Base-by-base conservation (phyloP, 2,888 invertebrate species). In the Oscheius myriophilus region DNA sequence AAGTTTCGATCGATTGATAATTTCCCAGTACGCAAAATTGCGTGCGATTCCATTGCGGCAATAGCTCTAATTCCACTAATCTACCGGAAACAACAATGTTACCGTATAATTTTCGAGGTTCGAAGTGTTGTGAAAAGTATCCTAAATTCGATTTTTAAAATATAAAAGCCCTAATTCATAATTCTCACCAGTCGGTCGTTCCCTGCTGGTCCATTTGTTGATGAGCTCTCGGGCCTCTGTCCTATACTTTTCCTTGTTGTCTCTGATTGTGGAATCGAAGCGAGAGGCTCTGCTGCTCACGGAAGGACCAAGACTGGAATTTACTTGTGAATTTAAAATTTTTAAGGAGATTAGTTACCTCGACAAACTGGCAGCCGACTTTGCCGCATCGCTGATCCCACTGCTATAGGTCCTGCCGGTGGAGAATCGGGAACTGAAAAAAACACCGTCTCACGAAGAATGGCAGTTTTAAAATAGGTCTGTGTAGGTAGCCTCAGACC, bases 181-280 rank as follows among this genome's bases (percentile, higher is more conserved):
- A 4, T 18, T n/a, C 57, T 39, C 14, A 57, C 41, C 41, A 21
- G 57, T n/a, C 12, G 41, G 21, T 49, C 76, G 55, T 43, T 78
- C 78, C 14, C 78, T 63, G 62, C 75, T 78, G 16, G 80, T 75
- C 75, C 76, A 80, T 66, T 80, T 80, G 59, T 72, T 74, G 65
- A 80, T 74, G 16, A 80, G 70, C 26, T 78, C 80, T 58, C 80
- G 41, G 2, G 68, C 68, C 43, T 78, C 78, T 51, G 57, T 72
- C 25, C 79, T 68, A 57, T 79, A 79, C 62, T 77, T 77, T 49
- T 79, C 79, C 65, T 73, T 71, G 26, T 62, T 70, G 49, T 70
- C 68, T 55, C 69, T 53, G 54, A 65, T 57, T n/a, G 75, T 58
- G 18, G 76, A 59, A 63, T 80, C 80, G 71, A 80, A 80, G 33